Conservation (phyloP, 2,113 vertebrate species). For the Pseudopodoces humilis region DNA sequence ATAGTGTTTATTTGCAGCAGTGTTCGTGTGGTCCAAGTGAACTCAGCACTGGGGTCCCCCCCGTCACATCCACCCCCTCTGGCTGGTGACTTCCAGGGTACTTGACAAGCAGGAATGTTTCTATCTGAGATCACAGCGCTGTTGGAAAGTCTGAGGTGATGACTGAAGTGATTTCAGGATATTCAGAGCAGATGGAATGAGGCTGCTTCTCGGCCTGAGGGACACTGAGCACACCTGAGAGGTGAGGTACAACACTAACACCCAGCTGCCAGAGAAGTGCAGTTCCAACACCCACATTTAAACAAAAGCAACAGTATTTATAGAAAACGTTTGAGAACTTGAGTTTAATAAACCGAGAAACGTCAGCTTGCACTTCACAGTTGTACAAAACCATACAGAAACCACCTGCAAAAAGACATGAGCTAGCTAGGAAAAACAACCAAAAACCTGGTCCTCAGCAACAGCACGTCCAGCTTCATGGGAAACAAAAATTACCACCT, state of each 20-base stretch:
- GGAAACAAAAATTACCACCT: slow-evolving; percentile 30
- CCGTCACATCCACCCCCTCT: neutral
- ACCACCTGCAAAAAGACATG: slow-evolving; percentile 30
- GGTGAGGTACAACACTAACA: neutral
- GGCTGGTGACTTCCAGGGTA: neutral
- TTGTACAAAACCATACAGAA: slow-evolving; percentile 66
- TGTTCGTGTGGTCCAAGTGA: neutral
- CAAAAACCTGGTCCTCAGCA: slow-evolving; percentile 40
- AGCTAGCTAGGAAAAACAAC: slow-evolving; percentile 28
- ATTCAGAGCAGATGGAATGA: neutral
- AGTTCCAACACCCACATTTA: slow-evolving; percentile 20
- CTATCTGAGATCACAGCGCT: neutral
- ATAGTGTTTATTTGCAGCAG: slow-evolving; percentile 33
- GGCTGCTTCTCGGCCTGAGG: neutral
- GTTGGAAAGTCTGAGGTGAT: neutral
- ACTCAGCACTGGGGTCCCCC: neutral
- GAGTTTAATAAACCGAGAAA: slow-evolving; percentile 76
- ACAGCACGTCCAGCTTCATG: slow-evolving; percentile 4
- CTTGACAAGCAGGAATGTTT: neutral
- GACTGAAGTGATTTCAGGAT: neutral
- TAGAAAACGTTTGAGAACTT: slow-evolving; percentile 61
- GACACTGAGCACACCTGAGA: neutral
- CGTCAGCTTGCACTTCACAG: slow-evolving; percentile 53
- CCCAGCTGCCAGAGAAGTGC: slow-evolving; percentile 18
- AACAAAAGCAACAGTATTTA: slow-evolving; percentile 34